Base-by-base conservation (phyloP, 2,888 invertebrate genomes). In the Sycophila texana region DNA sequence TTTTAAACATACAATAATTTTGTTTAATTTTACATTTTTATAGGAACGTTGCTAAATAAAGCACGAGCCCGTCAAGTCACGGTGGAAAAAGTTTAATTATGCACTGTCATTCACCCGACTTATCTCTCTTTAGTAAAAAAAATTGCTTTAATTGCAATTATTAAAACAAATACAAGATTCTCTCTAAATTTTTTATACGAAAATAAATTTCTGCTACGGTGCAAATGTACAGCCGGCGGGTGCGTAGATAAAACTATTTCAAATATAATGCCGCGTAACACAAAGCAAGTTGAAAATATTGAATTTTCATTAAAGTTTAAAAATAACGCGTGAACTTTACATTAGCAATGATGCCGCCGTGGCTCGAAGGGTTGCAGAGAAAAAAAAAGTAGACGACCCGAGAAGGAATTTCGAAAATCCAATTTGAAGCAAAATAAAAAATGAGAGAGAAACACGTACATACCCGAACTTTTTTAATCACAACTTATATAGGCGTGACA, bases 311-410 rank as follows among this genome's bases (percentile, higher is more conserved):
- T 13, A 60, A 20, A 47, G 26, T 60, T 13, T 13, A 10, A 51
- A 60, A 60, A 57, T 20, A 60, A 20, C 10, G 4, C 16, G 51
- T n/a, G 16, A 71, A 39, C 39, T 65, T 55, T 39, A 65, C 63
- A 70, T 47, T 55, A 18, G 10, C 13, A 20, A 0, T 51, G 51
- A 53, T 3, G 26, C 5, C 0, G n/a, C 12, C 49, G 18, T 57
- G 65, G 47, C 65, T 74, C 74, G 65, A 18, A 65, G 74, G 74
- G 65, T 74, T 74, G 20, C 5, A 22, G 5, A 26, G 72, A 70
- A 47, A 70, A 47, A 18, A 39, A 57, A 70, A 57, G 57, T 57
- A 30, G 47, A 61, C 16, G 14, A 51, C 18, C n/a, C 18, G 39
- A 73, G 30, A 63, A 63, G 51, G 61, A 72, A 73, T 71, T 71